phyloP scores from a whole-genome alignment of 2,797 vertebrate genomes.

The Anisognathus igniventris region DNA sequence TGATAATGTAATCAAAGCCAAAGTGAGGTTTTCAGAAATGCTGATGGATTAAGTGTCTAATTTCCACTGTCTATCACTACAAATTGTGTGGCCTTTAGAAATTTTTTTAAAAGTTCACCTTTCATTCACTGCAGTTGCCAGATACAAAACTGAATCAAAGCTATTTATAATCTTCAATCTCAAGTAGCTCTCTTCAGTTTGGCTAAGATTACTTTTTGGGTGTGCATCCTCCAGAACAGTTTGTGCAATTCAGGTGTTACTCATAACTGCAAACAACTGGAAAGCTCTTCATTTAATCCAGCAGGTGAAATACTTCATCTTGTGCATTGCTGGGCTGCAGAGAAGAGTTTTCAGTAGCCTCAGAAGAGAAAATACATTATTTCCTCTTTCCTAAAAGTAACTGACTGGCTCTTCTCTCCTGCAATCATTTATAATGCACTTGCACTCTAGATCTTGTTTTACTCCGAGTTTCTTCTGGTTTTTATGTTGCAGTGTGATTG shows the following conservation, averaged over 20 bases:
- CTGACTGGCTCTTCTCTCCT: not conserved
- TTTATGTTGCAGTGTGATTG: not conserved
- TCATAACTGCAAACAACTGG: not conserved
- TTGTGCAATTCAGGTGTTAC: not conserved
- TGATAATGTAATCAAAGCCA: not conserved
- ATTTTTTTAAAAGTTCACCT: not conserved
- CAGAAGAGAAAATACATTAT: accelerated
- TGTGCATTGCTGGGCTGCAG: not conserved
- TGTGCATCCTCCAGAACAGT: not conserved
- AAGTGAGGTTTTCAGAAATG: not conserved
- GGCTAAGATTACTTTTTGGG: not conserved
- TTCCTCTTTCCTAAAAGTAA: not conserved
- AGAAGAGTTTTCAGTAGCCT: not conserved
- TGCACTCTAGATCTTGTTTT: not conserved
- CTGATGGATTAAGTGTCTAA: not conserved
- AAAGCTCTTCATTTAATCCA: not conserved
- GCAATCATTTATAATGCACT: not conserved
- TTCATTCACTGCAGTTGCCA: not conserved
- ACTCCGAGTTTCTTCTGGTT: not conserved
- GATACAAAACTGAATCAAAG: not conserved
- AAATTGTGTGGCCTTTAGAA: not conserved
- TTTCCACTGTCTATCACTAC: not conserved
- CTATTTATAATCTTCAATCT: not conserved
- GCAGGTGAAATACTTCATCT: not conserved
- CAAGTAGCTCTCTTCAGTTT: not conserved